Evolutionary conservation across 2,113 vertebrate species (phyloP), one percentile per base, ranked within the genome.

Genomic region (Raja brachyura): DNA sequence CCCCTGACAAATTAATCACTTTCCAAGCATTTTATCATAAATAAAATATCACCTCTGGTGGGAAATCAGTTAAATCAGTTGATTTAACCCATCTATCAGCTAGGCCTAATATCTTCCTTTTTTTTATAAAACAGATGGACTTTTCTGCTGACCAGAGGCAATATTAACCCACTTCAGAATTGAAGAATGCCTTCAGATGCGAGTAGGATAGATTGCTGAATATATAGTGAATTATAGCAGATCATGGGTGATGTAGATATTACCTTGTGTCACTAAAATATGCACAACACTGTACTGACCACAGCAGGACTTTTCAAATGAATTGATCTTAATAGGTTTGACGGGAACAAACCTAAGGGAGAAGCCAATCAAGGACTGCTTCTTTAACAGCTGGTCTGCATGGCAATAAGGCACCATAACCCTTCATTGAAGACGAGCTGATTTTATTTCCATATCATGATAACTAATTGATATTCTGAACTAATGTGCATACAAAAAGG

Each of bases 311-410:
- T 97, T 96, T 96, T 96, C 94, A 96, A 96, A 95, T 96, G 95
- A 98, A 96, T 94, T 94, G 95, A 96, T 95, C 95, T 95, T 97
- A 97, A 97, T 96, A 96, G 97, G 96, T 96, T 97, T 97, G 97
- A 98, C 96, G 96, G 95, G 96, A 95, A 96, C 95, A 97, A 97
- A 97, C 95, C 96, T 94, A 95, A 33, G 66, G n/a, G 95, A 96
- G 95, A 97, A 97, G 96, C 96, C 96, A 97, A 97, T 97, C 96
- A 54, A 48, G 66, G 54, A 54, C 10, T 39, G 4, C 9, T 70
- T 39, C 86, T 68, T 92, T 92, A 48, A 74, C 90, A 70, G 90
- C 90, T 73, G 33, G 66, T 92, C 68, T 70, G 2, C 68, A 73
- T 25, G 68, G 68, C 90, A 92, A 54, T 92, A 92, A 90, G 88